Evolutionary conservation across 2,888 invertebrate genomes (phyloP), one percentile per base, ranked within the genome.

Genomic region (Brenthis ino): DNA sequence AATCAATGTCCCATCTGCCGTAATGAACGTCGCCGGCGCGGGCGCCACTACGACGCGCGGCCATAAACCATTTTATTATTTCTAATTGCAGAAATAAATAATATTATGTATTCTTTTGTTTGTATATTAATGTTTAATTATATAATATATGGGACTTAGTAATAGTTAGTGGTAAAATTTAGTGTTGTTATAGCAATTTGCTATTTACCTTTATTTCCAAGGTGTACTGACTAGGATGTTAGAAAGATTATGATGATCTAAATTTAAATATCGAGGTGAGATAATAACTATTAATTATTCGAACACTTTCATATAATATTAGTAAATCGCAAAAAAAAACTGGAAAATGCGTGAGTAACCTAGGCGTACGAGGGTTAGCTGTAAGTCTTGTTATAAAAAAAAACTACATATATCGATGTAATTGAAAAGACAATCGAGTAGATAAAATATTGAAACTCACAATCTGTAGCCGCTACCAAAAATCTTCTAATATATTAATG

Each of bases 1-100:
- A 90, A 91, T 91, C 89, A 90, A 88, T 87, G 89, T 80, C 81
- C 83, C 83, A 85, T 87, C 85, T 80, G 81, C 77, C 75, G 74
- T 82, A 86, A 87, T 86, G 80, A 84, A 79, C 77, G 79, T 67
- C 74, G 70, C 74, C 70, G 80, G 78, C 79, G 76, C 71, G 60
- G 80, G 78, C 72, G 69, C 69, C 71, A 53, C 51, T 48, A 77
- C 75, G 71, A 60, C 70, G 72, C 61, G 64, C 67, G 63, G 12
- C 53, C 6, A 63, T 68, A 63, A 67, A 54, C 13, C 28, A 48
- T 67, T 55, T 48, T 60, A 54, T 60, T 67, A 54, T 63, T 63
- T 63, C 37, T 63, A 63, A 63, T 63, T 63, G 43, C 43, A 54
- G 37, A 63, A 63, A 63, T 63, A 63, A 60, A 60, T 60, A 58